These are phyloP conservation scores for Phenacoccus solenopsis DNA, from an alignment of 1,140 invertebrate genomes.

Conservation along the genomic window DNA sequence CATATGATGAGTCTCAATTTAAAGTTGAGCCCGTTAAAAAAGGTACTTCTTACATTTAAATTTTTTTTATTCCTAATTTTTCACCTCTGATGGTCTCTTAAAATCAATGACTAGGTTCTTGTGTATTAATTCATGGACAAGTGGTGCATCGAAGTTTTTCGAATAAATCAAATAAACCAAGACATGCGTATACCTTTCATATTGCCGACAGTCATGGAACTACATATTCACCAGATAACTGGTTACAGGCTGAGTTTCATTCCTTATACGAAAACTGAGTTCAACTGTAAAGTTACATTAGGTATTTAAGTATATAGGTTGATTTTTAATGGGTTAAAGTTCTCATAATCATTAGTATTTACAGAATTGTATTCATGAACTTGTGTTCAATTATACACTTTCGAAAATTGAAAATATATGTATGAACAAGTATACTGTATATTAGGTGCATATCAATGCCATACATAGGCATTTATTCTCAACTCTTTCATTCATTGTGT, in stretches of 20 bases:
- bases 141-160: conserved; percentile 84
- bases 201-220: conserved; percentile 66
- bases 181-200: conserved; percentile 93
- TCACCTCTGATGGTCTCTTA: not conserved
- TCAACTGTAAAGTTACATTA: too few relatives aligned
- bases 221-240: conserved; percentile 69
- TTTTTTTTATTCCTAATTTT: not conserved
- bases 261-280: conserved; percentile 39
- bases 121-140: conserved; percentile 80
- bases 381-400: too few relatives aligned
- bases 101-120: conserved; percentile 49
- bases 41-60: conserved; percentile 41
- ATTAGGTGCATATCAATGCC: too few relatives aligned
- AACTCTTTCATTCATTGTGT: too few relatives aligned
- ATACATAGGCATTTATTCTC: too few relatives aligned
- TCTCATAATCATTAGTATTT: too few relatives aligned
- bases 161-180: conserved; percentile 68
- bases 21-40: conserved; percentile 63
- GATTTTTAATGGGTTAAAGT: too few relatives aligned
- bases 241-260: conserved; percentile 61
- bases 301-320: too few relatives aligned
- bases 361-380: too few relatives aligned
- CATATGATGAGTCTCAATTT: conserved; percentile 65
- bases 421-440: too few relatives aligned
- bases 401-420: too few relatives aligned